These are phyloP conservation scores for Indri indri DNA, from an alignment of 2,113 vertebrate genomes.

Conservation along the genomic window DNA sequence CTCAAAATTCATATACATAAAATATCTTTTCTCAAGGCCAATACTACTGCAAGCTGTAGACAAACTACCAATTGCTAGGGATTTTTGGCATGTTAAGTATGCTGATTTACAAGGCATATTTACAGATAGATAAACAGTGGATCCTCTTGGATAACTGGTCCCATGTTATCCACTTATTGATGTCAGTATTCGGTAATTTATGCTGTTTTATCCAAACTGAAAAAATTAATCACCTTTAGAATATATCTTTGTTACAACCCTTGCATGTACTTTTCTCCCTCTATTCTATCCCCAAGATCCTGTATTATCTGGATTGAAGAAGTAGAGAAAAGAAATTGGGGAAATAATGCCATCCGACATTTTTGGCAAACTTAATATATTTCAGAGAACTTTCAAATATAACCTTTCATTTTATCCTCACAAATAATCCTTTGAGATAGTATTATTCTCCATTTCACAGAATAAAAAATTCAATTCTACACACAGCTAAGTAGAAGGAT, in stretches of 20 bases:
- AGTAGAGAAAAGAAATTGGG: background rate
- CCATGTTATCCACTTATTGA: background rate
- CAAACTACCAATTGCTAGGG: background rate
- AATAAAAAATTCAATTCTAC: background rate
- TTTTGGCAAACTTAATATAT: slow-evolving; percentile 2
- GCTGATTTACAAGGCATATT: background rate
- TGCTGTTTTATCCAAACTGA: slow-evolving; percentile 4
- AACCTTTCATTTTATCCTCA: slow-evolving; percentile 16
- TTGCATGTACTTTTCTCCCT: background rate
- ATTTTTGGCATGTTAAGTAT: background rate
- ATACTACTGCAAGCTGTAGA: background rate
- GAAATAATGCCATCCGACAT: background rate
- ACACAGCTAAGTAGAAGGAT: background rate
- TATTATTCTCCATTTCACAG: slow-evolving; percentile 18
- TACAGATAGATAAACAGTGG: background rate
- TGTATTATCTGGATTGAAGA: background rate
- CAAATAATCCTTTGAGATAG: background rate
- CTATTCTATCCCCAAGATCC: background rate
- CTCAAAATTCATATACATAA: background rate
- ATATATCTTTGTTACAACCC: background rate
- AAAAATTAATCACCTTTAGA: background rate
- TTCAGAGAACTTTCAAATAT: background rate
- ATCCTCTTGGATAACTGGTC: background rate
- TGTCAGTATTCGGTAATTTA: background rate
- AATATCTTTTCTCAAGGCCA: background rate